Evolutionary conservation across 2,113 vertebrate species (phyloP).

Genomic region (Scartelaos histophorus): DNA sequence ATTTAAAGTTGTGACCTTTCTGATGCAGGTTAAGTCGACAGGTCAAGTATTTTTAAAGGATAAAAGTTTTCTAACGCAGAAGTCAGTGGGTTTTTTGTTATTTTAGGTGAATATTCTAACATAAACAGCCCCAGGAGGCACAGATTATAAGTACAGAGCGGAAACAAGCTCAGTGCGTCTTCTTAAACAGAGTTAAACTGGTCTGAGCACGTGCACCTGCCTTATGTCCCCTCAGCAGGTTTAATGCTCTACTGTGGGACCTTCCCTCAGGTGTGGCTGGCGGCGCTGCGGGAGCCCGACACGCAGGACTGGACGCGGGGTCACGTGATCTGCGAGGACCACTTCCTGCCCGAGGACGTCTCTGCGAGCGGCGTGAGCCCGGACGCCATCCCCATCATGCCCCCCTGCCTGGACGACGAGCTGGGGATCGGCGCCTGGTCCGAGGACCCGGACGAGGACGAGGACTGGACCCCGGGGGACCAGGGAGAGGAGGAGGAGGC

Average conservation of each 20-base stretch:
- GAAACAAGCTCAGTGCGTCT: too few species aligned
- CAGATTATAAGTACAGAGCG: too few species aligned
- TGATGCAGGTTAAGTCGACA: too few species aligned
- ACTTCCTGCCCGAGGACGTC: conserved; percentile 77
- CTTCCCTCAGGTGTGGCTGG: conserved; percentile 72
- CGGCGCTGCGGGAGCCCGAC: conserved; percentile 71
- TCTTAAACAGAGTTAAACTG: too few species aligned
- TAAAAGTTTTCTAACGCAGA: too few species aligned
- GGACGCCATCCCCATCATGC: conserved; percentile 77
- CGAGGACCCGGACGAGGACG: conserved; percentile 43
- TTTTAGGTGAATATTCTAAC: too few species aligned
- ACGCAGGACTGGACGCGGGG: conserved; percentile 43
- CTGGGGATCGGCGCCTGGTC: conserved; percentile 43
- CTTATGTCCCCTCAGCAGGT: too few species aligned
- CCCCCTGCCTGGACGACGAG: conserved; percentile 52
- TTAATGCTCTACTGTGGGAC: not conserved
- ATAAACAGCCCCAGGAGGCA: too few species aligned
- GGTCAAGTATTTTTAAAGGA: too few species aligned
- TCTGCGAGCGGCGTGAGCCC: conserved; percentile 45
- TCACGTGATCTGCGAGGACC: conserved; percentile 75
- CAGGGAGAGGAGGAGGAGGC: not conserved
- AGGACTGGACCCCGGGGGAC: not conserved
- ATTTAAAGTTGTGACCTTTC: too few species aligned
- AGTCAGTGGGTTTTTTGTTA: too few species aligned
- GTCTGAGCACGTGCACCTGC: too few species aligned